These are phyloP conservation scores for Damaliscus lunatus DNA, from an alignment of 2,113 vertebrate species.

Conservation along the genomic window DNA sequence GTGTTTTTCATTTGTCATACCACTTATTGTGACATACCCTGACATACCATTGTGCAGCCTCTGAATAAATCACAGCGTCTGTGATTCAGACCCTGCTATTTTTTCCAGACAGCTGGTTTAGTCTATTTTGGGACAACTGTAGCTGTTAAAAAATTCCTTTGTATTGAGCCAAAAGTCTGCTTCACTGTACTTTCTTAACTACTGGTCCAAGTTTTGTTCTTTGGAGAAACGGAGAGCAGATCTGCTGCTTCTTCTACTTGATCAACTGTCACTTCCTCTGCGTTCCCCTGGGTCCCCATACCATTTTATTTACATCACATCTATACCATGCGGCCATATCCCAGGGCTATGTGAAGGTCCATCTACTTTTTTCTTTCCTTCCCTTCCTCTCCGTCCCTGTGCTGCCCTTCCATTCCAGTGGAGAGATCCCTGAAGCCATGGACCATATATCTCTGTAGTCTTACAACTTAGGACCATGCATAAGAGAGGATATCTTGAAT, in stretches of 20 bases:
- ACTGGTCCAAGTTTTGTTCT: background rate
- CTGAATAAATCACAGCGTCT: background rate
- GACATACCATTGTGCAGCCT: background rate
- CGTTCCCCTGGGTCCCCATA: background rate
- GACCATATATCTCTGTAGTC: background rate
- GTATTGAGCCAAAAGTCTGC: background rate
- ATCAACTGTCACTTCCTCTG: background rate
- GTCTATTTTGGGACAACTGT: background rate
- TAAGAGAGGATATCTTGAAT: background rate
- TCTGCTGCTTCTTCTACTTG: background rate
- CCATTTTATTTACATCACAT: background rate
- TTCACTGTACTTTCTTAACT: background rate
- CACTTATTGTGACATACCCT: background rate
- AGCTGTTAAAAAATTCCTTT: conserved; percentile 21
- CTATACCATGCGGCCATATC: background rate
- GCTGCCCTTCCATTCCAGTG: background rate
- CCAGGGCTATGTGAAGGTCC: background rate
- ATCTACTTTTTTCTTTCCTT: background rate
- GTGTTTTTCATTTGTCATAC: background rate
- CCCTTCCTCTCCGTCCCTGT: background rate
- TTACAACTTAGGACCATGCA: background rate
- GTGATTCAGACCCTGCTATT: background rate
- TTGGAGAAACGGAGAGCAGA: background rate
- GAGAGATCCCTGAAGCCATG: background rate
- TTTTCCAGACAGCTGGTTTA: background rate